Conservation (phyloP, 2,888 invertebrate genomes). For the Pimpla rufipes region DNA sequence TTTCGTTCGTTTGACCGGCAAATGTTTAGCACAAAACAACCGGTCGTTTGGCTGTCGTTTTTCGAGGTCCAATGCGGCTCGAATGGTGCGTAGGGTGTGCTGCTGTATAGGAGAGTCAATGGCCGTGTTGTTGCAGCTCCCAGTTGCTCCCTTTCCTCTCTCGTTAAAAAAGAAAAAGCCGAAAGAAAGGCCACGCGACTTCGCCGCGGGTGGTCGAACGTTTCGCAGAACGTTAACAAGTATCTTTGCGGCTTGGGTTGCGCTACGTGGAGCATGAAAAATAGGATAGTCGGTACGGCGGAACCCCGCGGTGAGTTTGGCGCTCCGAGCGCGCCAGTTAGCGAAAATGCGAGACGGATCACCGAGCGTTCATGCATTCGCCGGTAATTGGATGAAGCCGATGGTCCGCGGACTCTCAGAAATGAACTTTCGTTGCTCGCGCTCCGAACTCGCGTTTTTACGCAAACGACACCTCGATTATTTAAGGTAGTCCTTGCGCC, state of each 20-base stretch:
- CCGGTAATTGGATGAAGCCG: slow-evolving; percentile 64
- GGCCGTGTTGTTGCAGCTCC: slow-evolving; percentile 11
- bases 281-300: slow-evolving; percentile 69
- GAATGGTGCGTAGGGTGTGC: too few relatives aligned
- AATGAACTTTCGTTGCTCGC: neutral
- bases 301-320: slow-evolving; percentile 53
- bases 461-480: too few relatives aligned
- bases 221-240: slow-evolving; percentile 79
- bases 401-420: neutral
- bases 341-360: slow-evolving; percentile 41
- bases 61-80: too few relatives aligned
- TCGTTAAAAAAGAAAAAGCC: slow-evolving; percentile 42
- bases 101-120: neutral
- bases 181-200: slow-evolving; percentile 74
- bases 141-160: neutral
- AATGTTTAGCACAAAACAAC: too few relatives aligned
- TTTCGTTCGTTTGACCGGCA: too few relatives aligned
- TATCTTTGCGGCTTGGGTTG: slow-evolving; percentile 72
- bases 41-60: too few relatives aligned
- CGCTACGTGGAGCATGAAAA: slow-evolving; percentile 74
- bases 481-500: too few relatives aligned
- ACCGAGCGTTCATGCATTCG: slow-evolving; percentile 41
- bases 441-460: too few relatives aligned
- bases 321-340: slow-evolving; percentile 57
- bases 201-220: slow-evolving; percentile 78